Evolutionary conservation across 2,797 vertebrate species (phyloP).

Genomic region (Artibeus lituratus): DNA sequence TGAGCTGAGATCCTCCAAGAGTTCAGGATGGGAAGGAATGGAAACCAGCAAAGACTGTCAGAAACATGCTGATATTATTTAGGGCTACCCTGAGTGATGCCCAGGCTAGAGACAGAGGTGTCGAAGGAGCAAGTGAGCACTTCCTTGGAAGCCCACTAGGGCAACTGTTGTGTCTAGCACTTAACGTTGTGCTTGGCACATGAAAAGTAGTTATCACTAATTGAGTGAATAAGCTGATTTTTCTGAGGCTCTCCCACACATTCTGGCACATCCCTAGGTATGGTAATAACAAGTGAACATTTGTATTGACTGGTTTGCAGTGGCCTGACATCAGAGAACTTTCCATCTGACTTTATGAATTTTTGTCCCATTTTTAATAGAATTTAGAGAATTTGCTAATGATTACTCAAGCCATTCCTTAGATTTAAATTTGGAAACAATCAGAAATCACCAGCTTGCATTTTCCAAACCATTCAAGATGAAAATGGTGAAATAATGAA

Average conservation of each 20-base stretch:
- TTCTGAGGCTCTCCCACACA: background rate
- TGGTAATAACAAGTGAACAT: background rate
- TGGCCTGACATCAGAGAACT: background rate
- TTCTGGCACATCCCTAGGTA: background rate
- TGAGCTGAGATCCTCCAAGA: background rate
- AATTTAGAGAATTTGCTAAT: conserved; percentile 22
- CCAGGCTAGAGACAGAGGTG: background rate
- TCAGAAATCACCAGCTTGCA: background rate
- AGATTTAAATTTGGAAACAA: background rate
- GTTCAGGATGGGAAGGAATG: background rate
- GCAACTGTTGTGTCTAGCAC: background rate
- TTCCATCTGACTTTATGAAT: background rate
- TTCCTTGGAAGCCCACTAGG: background rate
- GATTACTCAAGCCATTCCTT: background rate
- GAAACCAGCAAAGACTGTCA: background rate
- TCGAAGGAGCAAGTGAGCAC: background rate
- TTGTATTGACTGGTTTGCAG: background rate
- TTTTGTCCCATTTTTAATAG: background rate
- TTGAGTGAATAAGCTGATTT: background rate
- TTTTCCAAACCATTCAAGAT: conserved; percentile 27
- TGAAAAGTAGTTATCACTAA: background rate
- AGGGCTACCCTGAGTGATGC: background rate
- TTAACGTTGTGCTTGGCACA: background rate
- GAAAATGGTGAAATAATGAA: background rate
- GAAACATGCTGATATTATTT: background rate